phyloP scores from a whole-genome alignment of 2,888 invertebrate species.

The Euzophera pinguis region DNA sequence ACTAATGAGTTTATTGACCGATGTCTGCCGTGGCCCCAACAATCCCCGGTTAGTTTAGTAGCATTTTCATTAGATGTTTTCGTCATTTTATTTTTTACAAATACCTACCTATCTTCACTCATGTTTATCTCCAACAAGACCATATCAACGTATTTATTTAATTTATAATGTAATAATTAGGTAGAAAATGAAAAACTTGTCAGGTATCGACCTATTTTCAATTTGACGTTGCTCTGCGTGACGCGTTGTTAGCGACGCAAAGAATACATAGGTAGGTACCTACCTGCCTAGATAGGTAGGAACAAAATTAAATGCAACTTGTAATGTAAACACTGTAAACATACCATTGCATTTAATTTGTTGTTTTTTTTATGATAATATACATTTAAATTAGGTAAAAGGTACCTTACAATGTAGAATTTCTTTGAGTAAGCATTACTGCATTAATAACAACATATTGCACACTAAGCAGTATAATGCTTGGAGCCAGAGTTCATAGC shows the following conservation, averaged over 20 bases:
- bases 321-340: no score
- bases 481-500: background rate
- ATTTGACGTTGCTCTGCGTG: slow-evolving; percentile 70
- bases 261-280: no score
- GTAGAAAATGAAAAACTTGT: background rate
- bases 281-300: no score
- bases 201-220: slow-evolving; percentile 62
- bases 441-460: no score
- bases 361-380: no score
- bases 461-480: slow-evolving; percentile 21
- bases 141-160: no score
- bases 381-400: no score
- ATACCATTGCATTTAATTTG: no score
- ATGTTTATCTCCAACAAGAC: background rate
- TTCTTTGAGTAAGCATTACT: no score
- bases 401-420: no score
- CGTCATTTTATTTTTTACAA: background rate
- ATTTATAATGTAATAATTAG: background rate
- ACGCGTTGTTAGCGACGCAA: slow-evolving; percentile 57
- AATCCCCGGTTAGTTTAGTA: slow-evolving; percentile 75
- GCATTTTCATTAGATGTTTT: background rate
- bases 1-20: slow-evolving; percentile 77
- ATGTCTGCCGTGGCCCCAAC: slow-evolving; percentile 79
- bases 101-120: background rate
- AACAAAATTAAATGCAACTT: no score